Evolutionary conservation across 2,113 vertebrate species (phyloP), one percentile per base, ranked within the genome.

Genomic region (Rhegmatorhina hoffmannsi): DNA sequence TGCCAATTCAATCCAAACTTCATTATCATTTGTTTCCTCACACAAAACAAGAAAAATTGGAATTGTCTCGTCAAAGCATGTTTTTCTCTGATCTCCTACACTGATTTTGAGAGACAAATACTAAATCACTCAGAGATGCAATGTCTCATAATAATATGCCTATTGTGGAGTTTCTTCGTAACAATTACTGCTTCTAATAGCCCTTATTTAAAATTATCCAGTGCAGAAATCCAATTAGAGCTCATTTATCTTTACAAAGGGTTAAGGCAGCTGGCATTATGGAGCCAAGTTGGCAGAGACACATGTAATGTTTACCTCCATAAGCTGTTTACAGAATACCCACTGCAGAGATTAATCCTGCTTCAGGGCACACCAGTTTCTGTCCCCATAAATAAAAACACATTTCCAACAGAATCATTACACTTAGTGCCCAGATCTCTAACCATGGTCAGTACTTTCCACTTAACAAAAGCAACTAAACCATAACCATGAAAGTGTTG

Each of bases 181-280:
- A 50, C 29, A 70, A 59, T 52, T 81, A 70, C 16, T 49, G 36
- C 24, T 77, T 75, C 60, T 84, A 84, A 74, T 5, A 59, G 44
- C 12, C 25, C 36, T 74, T 89, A 29, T 87, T 88, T 68, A 95
- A 92, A 92, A 92, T 77, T 58, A 84, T 7, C 60, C 47, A 60
- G 26, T 56, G 72, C 31, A 64, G 47, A 90, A 92, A 94, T 56
- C 55, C 68, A 89, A 75, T 90, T 89, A 95, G 33, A 63, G 69
- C 24, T 75, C 56, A 38, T 81, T 90, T 86, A 78, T 43, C 59
- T 92, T 86, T 59, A 77, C 88, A 78, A 90, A 47, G 34, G 56
- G 34, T 70, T 78, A 84, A 89, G 80, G 72, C 14, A 70, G 68
- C 31, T 36, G 29, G 47, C 50, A 93, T 74, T 67, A 81, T 47